Percentiles rank a stretch among this genome's conserved stretches.
Evolutionary conservation across 2,797 vertebrate species (phyloP).

Genomic region (Capromys pilorides): DNA sequence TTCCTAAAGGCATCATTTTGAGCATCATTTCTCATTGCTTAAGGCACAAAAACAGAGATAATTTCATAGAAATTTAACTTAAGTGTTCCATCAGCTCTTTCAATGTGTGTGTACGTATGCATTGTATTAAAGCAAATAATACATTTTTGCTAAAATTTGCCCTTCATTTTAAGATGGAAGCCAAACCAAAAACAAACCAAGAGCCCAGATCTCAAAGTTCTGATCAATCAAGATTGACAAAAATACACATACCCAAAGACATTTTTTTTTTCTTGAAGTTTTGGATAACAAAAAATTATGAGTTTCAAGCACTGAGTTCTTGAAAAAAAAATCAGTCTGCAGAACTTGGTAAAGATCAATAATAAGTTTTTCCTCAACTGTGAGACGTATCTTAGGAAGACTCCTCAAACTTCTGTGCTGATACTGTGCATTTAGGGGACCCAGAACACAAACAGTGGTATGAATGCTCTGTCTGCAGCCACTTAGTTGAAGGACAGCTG

Average conservation of each 20-base stretch:
- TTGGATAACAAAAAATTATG: background rate
- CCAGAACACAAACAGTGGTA: rapidly evolving
- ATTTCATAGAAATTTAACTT: conserved; percentile 1
- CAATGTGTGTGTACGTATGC: background rate
- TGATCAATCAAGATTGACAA: conserved; percentile 27
- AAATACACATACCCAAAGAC: background rate
- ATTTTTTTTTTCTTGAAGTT: background rate
- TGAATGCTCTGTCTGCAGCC: rapidly evolving
- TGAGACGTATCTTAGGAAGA: background rate
- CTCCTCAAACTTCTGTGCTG: background rate
- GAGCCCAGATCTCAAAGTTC: background rate
- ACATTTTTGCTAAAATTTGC: conserved; percentile 1
- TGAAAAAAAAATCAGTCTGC: background rate
- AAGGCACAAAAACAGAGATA: background rate
- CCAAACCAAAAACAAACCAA: background rate
- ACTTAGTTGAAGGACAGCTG: background rate
- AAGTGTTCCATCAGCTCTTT: background rate
- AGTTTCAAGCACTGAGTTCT: background rate
- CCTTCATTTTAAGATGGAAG: background rate
- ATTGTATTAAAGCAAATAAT: background rate
- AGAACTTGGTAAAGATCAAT: background rate
- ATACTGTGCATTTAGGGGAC: background rate
- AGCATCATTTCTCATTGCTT: background rate
- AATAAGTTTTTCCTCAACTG: conserved; percentile 6
- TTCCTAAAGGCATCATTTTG: background rate